phyloP scores from a whole-genome alignment of 1,140 invertebrate species.

The Thaumatotibia leucotreta region DNA sequence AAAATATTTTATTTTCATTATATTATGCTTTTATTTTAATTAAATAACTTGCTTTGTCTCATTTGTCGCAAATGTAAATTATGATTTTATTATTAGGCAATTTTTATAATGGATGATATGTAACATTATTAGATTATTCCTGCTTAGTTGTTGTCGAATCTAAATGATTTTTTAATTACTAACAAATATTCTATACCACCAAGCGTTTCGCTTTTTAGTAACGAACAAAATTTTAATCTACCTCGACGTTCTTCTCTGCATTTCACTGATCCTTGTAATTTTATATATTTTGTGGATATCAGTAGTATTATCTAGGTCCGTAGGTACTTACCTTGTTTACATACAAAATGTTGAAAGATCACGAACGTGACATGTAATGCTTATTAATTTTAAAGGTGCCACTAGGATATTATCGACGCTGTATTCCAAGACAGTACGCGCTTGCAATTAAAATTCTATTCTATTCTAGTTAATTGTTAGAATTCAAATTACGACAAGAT shows the following conservation, averaged over 20 bases:
- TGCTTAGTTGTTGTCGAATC: background rate
- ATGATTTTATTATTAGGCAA: background rate
- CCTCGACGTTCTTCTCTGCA: slow-evolving; percentile 40
- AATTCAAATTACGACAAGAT: too few relatives aligned
- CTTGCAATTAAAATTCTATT: too few relatives aligned
- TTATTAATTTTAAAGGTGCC: too few relatives aligned
- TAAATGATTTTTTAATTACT: background rate
- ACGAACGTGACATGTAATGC: slow-evolving; percentile 22
- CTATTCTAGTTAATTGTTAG: too few relatives aligned
- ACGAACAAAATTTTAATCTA: slow-evolving; percentile 48
- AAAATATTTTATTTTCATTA: background rate
- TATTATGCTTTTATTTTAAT: background rate
- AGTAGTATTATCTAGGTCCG: slow-evolving; percentile 22
- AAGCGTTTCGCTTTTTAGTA: background rate
- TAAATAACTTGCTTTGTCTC: background rate
- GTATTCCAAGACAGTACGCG: too few relatives aligned
- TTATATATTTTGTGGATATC: slow-evolving; percentile 20
- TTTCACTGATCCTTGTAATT: slow-evolving; percentile 29
- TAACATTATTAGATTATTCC: background rate
- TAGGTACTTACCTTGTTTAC: background rate
- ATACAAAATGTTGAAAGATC: slow-evolving; percentile 16
- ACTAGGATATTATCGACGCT: too few relatives aligned
- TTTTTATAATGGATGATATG: background rate
- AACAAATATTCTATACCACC: background rate
- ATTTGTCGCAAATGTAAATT: background rate